phyloP scores from a whole-genome alignment of 2,797 vertebrate genomes.

The Pipistrellus kuhlii region DNA sequence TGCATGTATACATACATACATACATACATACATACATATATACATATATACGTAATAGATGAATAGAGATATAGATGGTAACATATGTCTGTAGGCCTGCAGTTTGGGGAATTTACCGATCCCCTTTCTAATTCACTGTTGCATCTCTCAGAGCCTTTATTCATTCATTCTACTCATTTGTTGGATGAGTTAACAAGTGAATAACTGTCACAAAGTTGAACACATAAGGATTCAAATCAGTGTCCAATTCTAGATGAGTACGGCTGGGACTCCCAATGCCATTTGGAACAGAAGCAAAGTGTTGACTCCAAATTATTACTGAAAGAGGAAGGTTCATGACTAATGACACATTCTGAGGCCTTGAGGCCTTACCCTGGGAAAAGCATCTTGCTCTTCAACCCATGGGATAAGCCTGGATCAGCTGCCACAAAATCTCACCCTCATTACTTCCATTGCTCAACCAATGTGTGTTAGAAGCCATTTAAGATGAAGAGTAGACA shows the following conservation, averaged over 20 bases:
- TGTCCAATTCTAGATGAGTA: background rate
- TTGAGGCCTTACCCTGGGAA: background rate
- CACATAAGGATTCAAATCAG: background rate
- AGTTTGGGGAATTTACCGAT: background rate
- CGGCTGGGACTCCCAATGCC: background rate
- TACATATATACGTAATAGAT: too few species aligned
- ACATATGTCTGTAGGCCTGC: background rate
- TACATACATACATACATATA: too few species aligned
- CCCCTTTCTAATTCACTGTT: background rate
- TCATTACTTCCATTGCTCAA: background rate
- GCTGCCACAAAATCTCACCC: background rate
- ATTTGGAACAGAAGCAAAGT: background rate
- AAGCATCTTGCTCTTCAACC: background rate
- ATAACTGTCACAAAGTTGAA: background rate
- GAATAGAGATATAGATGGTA: background rate
- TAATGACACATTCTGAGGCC: background rate
- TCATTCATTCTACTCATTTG: background rate
- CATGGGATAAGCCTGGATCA: background rate
- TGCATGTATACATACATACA: too few species aligned
- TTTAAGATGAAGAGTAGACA: conserved; percentile 33
- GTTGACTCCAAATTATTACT: background rate
- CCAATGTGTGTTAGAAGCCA: background rate
- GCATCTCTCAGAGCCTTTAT: background rate
- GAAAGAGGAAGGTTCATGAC: background rate
- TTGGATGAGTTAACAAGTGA: conserved; percentile 9